These are phyloP conservation scores for Drosophila villosipedis DNA, from an alignment of 2,888 invertebrate species.

Conservation along the genomic window DNA sequence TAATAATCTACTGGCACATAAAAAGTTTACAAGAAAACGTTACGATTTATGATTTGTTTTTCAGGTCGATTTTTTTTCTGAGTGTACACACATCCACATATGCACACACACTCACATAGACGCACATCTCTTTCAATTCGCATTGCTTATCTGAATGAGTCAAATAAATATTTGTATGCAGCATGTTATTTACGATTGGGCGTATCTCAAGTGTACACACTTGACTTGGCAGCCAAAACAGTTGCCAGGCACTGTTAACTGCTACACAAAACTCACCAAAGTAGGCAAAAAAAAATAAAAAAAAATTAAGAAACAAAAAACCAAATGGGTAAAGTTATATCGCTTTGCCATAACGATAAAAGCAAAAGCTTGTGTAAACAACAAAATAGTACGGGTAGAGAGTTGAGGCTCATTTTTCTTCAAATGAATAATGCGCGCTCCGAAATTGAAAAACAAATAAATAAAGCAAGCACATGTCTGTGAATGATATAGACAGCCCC, in stretches of 20 bases:
- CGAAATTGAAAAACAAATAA: conserved; percentile 80
- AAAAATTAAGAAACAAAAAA: neutral
- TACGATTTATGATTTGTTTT: neutral
- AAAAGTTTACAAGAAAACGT: neutral
- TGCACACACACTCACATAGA: neutral
- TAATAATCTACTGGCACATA: neutral
- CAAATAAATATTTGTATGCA: conserved; percentile 72
- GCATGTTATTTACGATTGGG: conserved; percentile 72
- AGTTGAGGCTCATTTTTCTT: conserved; percentile 17
- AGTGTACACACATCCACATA: neutral
- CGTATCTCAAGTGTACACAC: conserved; percentile 81
- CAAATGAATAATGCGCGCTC: conserved; percentile 70
- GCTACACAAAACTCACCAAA: conserved; percentile 59
- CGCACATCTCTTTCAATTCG: conserved; percentile 20
- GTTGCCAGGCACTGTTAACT: conserved; percentile 64
- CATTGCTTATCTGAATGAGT: conserved; percentile 68
- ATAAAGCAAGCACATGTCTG: conserved; percentile 51
- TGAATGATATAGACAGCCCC: neutral
- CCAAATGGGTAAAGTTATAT: conserved; percentile 68
- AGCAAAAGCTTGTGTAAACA: conserved; percentile 46
- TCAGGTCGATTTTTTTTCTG: neutral
- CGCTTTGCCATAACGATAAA: conserved; percentile 69
- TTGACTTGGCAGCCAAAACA: conserved; percentile 75
- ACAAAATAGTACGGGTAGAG: neutral
- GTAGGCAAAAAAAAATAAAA: conserved; percentile 68